Base-by-base conservation (phyloP, 1,140 invertebrate species). In the Tribolium madens region DNA sequence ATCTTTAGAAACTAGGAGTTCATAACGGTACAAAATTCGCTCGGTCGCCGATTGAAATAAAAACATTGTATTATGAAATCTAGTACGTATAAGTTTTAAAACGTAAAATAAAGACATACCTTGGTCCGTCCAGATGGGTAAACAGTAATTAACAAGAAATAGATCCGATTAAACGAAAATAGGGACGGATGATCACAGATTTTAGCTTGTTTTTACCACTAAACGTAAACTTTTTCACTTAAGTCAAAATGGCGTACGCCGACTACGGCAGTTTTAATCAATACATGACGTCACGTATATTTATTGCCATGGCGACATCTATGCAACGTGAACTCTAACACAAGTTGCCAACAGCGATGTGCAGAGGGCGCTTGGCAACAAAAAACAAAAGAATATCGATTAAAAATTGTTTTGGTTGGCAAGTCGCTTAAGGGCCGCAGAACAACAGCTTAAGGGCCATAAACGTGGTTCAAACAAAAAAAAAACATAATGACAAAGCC, bases 111-210 rank as follows among this genome's bases (percentile, higher is more conserved):
- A 79, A 6, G 52, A 81, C 83, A 87, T 85, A 91, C 90, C 88
- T 90, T 90, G 90, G 90, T 91, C 90, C 90, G 90, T 91, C 89
- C 90, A 90, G 89, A 90, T 90, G 90, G 90, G 90, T 90, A 87
- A 86, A 87, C 85, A 87, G 86, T 88, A 87, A 86, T 89, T 85
- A 89, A 90, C 87, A 86, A 87, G 87, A 87, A 89, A 87, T 85
- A 85, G 87, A 87, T 87, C 87, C 87, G 84, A 86, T 85, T 85
- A 81, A 86, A 86, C 85, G 81, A 86, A 87, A 83, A 84, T 84
- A 85, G 84, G 85, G 86, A 86, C 86, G 86, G 88, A 90, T 90
- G 86, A 85, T 84, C 86, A 83, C 86, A 86, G 87, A 90, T 89
- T 88, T 85, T 85, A 83, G 82, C 84, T 83, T 84, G 83, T 78